These are phyloP conservation scores for Cistogaster globosa DNA, from an alignment of 2,888 invertebrate species.

Conservation along the genomic window DNA sequence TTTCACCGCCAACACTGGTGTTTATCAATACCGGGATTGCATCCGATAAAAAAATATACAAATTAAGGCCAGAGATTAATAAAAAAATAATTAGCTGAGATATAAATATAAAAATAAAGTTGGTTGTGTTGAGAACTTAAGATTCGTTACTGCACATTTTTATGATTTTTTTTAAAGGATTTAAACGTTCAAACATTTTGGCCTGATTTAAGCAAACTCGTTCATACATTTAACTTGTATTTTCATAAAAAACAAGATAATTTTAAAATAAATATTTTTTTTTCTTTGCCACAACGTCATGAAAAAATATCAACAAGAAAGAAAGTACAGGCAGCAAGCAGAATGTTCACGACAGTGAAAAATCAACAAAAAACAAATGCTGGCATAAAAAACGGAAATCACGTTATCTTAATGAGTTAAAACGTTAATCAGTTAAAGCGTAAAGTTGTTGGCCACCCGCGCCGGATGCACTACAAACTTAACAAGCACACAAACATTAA, in stretches of 20 bases:
- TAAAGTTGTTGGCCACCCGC: constrained; percentile 68
- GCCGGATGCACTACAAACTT: constrained; percentile 52
- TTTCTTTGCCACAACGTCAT: constrained; percentile 26
- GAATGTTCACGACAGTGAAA: constrained; percentile 19
- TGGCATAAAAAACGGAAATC: constrained; percentile 72
- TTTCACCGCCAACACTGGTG: no score
- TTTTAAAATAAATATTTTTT: neutral
- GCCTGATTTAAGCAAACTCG: constrained; percentile 42
- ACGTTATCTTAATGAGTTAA: constrained; percentile 82
- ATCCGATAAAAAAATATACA: no score
- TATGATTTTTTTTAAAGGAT: constrained; percentile 11
- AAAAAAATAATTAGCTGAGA: no score
- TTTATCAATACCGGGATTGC: no score
- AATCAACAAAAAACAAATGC: constrained; percentile 16
- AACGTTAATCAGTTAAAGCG: constrained; percentile 73
- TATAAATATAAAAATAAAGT: no score
- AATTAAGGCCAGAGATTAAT: no score
- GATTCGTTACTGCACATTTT: neutral
- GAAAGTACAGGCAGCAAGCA: constrained; percentile 1
- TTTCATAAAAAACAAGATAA: constrained; percentile 21
- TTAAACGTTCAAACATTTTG: constrained; percentile 46
- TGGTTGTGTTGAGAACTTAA: neutral
- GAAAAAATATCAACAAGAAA: constrained; percentile 24
- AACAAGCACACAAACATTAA: constrained; percentile 15
- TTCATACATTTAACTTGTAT: constrained; percentile 17